Base-by-base conservation (phyloP, 2,113 vertebrate genomes). In the Epinephelus cyanopodus region DNA sequence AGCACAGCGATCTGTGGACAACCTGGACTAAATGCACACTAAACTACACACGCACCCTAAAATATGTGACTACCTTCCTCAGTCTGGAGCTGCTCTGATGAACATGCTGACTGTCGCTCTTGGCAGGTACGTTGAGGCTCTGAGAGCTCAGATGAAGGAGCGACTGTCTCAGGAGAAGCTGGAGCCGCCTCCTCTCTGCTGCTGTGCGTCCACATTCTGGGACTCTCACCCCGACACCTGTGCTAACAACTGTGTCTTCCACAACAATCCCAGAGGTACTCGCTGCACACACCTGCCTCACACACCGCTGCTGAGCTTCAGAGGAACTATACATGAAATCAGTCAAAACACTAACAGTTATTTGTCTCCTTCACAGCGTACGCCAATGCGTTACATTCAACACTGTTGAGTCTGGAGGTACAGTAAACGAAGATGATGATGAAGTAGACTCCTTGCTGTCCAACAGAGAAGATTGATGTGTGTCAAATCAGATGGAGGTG, bases 161-260 rank as follows among this genome's bases (percentile, higher is more conserved):
- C 96, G 95, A 64, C 91, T 98, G 45, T 73, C 90, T 63, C 88
- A 95, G 3, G 87, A 75, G 23, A 95, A 96, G 67, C 89, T 95
- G 0, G 94, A 95, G 2, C 93, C 96, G 45, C 98, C 98, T 39
- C 96, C 95, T 0, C 92, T 99, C 17, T 99, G 98, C 91, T 97
- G 91, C 94, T 99, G 97, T 19, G 97, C 96, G 0, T 89, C 96
- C 0, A 93, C 95, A 48, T 99, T 99, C 92, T 99, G 98, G 98
- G 97, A 98, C 75, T 95, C 96, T 12, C 97, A 99, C 81, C 98
- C 98, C 0, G 95, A 98, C 54, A 97, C 96, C 56, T 99, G 98
- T 0, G 97, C 98, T 42, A 99, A 99, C 92, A 99, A 98, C 92
- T 99, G 98, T 0, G 11, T 96, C 74, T 99, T 99, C 93, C 97